Percentiles rank a stretch among this genome's conserved stretches.
Evolutionary conservation across 2,888 invertebrate species (phyloP).

Genomic region (Ectemnius cavifrons): DNA sequence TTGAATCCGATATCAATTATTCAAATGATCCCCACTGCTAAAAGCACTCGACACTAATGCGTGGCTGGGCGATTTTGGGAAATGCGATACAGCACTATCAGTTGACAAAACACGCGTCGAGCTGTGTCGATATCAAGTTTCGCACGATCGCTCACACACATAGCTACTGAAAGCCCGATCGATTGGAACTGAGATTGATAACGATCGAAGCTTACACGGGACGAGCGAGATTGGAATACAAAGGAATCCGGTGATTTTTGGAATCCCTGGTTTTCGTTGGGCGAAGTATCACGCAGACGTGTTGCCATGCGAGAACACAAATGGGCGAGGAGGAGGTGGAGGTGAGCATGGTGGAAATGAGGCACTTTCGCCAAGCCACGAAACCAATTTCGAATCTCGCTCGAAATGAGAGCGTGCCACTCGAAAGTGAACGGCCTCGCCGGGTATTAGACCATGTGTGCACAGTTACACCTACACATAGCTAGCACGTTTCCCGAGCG

Average conservation of each 20-base stretch:
- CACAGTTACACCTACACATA: too few relatives aligned
- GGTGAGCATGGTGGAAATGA: constrained; percentile 40
- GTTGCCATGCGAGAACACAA: constrained; percentile 44
- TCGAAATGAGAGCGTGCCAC: constrained; percentile 33
- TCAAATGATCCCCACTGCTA: background rate
- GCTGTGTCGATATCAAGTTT: background rate
- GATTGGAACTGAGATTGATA: background rate
- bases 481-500: too few relatives aligned
- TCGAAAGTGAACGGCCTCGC: constrained; percentile 27
- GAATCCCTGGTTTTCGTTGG: background rate
- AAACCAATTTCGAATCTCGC: constrained; percentile 51
- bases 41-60: background rate
- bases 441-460: constrained; percentile 9
- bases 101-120: constrained; percentile 5
- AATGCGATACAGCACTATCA: background rate
- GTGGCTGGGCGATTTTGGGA: background rate
- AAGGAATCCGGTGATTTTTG: too few relatives aligned
- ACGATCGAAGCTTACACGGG: background rate
- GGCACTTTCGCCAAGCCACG: constrained; percentile 35
- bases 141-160: background rate
- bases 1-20: too few relatives aligned
- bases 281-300: constrained; percentile 20
- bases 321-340: constrained; percentile 30
- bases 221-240: background rate
- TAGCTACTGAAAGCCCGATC: background rate